Conservation (phyloP, 2,113 vertebrate species). For the Hiodon tergisus region DNA sequence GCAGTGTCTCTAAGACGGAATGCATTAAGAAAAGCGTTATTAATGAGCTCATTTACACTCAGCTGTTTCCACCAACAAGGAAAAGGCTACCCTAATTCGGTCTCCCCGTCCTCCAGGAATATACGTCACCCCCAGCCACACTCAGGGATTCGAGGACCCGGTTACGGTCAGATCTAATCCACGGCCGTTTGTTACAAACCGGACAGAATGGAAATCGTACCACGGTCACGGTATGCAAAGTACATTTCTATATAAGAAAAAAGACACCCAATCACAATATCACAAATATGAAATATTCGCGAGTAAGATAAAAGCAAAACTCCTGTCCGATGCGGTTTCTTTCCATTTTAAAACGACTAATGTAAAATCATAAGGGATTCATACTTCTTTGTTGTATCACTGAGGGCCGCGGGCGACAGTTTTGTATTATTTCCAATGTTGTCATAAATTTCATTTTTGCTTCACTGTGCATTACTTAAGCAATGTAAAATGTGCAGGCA, state of each 20-base stretch:
- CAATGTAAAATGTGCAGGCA: neutral
- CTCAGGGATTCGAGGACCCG: neutral
- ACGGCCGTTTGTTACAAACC: neutral
- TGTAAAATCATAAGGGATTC: neutral
- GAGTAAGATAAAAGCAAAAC: neutral
- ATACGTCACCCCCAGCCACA: neutral
- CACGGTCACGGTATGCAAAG: too few species aligned
- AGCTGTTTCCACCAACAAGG: neutral
- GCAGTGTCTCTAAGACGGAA: constrained; percentile 1
- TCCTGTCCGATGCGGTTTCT: neutral
- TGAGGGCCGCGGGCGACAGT: neutral
- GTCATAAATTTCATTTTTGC: too few species aligned
- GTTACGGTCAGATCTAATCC: too few species aligned
- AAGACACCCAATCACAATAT: neutral
- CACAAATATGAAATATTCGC: too few species aligned
- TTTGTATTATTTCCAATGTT: too few species aligned
- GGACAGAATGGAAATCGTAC: too few species aligned
- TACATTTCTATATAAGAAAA: neutral
- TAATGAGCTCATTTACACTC: constrained; percentile 1
- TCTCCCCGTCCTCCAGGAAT: neutral
- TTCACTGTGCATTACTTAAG: too few species aligned
- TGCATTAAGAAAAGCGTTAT: constrained; percentile 1
- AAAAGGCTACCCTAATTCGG: neutral
- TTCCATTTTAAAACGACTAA: neutral
- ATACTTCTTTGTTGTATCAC: neutral